Base-by-base conservation (phyloP, 2,113 vertebrate species). In the Tupaia chinensis region DNA sequence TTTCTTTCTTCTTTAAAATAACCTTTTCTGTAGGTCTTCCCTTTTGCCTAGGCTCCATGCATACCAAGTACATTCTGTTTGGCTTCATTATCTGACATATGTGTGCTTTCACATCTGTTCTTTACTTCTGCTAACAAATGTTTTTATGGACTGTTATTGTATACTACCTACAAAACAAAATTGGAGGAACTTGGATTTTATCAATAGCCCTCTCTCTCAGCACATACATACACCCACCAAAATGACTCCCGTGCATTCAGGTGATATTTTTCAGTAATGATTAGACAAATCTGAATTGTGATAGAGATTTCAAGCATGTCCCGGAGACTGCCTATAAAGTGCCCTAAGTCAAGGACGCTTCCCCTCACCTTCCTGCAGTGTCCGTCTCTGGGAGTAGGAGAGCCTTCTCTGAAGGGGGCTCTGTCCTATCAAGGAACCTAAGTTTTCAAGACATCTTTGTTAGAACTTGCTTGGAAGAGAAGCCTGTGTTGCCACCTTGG, bases 401-500 rank as follows among this genome's bases (percentile, higher is more conserved):
- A 68, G 56, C 56, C 23, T 32, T 54, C 14, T 27, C 93, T 96
- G 89, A 95, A 97, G 93, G 84, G 72, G 65, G 29, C 77, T 72
- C 74, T 94, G 53, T 90, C 61, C 89, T n/a, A 2, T 81, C 83
- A 91, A 95, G 96, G 89, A 85, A 79, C 92, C 90, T 93, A 32
- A 68, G 94, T 84, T 90, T 97, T 89, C 83, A 54, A 93, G 76
- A 97, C 27, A 7, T 94, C 96, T 97, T 96, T 96, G 94, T 98
- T 97, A 73, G 89, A 90, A 87, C 91, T 91, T 72, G 89, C 84
- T 90, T 93, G 94, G 95, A 95, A 96, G 92, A 96, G 69, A 70
- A 69, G 90, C 91, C 77, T 76, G 69, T 77, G 56, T 85, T 96
- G 78, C 93, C 97, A 97, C 97, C 97, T 97, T 92, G 85, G 93